Base-by-base conservation (phyloP, 2,797 vertebrate species). In the Poecilia picta region DNA sequence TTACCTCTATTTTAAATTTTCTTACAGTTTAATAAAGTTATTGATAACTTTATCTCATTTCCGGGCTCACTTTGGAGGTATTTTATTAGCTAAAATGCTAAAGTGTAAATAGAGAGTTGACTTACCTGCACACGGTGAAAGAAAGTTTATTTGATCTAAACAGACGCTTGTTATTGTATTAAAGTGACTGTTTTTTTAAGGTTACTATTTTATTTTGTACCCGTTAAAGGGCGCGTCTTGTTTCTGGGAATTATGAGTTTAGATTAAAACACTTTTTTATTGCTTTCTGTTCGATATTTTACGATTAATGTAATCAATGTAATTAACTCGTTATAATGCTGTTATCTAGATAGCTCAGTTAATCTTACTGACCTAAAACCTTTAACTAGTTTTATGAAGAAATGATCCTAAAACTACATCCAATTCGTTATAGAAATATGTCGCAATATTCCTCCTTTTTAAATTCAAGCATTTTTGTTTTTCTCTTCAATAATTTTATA, bases 21-120 rank as follows among this genome's bases (percentile, higher is more conserved):
- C 25, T n/a, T 43, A 0, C 5, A 71, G 68, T 43, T 45, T 8
- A 3, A n/a, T n/a, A 2, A 45, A 71, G 23, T 45, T 71, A 7
- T n/a, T 8, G 6, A 5, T 11, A n/a, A 45, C 23, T 45, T 71
- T n/a, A 2, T n/a, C 13, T n/a, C 2, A n/a, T 71, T 43, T 71
- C 5, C 41, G 25, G 15, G 18, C 62, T 25, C 10, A 7, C 11
- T 70, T 43, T 15, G 41, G 66, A 12, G 13, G n/a, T n/a, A 8
- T 43, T 43, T 43, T 28, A 43, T 45, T 71, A 71, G 68, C 68
- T 45, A 45, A 71, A 45, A 71, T 45, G 41, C 68, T 71, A 71
- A 70, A 2, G 2, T n/a, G 41, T 28, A 13, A 25, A 43, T n/a
- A 43, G 5, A 41, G 18, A 15, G 39, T 45, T 71, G 68, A 45